Conservation (phyloP, 2,888 invertebrate species). For the Teleiodes luculella region DNA sequence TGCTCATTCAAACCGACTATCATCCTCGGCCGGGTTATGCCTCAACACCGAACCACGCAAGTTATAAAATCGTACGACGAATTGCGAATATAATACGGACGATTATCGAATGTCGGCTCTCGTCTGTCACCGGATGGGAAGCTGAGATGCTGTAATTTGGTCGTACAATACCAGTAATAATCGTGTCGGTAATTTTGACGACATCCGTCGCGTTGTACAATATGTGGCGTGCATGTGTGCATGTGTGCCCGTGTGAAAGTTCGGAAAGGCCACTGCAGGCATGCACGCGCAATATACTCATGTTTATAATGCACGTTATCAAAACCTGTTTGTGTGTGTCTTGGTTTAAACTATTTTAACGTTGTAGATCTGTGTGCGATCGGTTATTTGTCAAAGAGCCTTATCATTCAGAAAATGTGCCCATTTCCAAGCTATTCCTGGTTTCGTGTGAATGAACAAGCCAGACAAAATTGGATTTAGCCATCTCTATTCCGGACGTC, state of each 20-base stretch:
- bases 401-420: too few species aligned
- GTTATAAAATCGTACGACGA: neutral
- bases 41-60: neutral
- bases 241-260: slow-evolving; percentile 71
- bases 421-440: too few species aligned
- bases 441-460: too few species aligned
- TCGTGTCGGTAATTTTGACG: slow-evolving; percentile 71
- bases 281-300: slow-evolving; percentile 20
- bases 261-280: slow-evolving; percentile 48
- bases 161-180: slow-evolving; percentile 74
- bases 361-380: neutral
- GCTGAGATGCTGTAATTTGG: slow-evolving; percentile 73
- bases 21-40: slow-evolving; percentile 32
- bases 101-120: neutral
- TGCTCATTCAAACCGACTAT: slow-evolving; percentile 29
- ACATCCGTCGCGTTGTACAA: slow-evolving; percentile 62
- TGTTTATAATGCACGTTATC: slow-evolving; percentile 54
- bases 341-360: slow-evolving; percentile 60
- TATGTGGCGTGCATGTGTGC: slow-evolving; percentile 26
- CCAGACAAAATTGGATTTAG: too few species aligned
- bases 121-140: slow-evolving; percentile 67
- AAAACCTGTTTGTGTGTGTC: slow-evolving; percentile 59
- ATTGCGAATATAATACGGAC: neutral
- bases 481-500: too few species aligned
- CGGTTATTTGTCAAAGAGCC: too few species aligned